These are phyloP conservation scores for Cyclura pinguis DNA, from an alignment of 2,797 vertebrate species.

Conservation along the genomic window DNA sequence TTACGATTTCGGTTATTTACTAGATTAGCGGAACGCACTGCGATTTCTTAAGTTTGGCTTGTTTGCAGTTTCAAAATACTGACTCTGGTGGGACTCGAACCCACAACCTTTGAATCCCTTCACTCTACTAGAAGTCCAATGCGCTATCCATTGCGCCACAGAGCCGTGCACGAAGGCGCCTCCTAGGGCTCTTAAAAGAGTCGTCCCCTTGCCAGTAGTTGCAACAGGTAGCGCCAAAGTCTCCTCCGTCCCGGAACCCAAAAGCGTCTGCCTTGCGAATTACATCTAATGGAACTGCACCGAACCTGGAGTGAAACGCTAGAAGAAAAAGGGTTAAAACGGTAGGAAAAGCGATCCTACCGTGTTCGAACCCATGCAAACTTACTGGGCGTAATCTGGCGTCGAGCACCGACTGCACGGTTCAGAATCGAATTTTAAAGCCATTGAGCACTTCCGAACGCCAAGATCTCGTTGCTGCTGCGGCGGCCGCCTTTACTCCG, in stretches of 20 bases:
- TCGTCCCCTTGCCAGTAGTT: neutral
- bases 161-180: accelerated
- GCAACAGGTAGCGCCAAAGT: neutral
- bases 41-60: neutral
- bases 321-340: neutral
- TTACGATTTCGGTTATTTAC: neutral
- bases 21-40: neutral
- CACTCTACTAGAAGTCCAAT: neutral
- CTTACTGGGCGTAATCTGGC: too few relatives aligned
- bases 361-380: neutral
- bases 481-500: neutral
- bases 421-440: too few relatives aligned
- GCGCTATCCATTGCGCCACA: conserved; percentile 31
- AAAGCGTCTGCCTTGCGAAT: too few relatives aligned
- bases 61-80: neutral
- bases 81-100: conserved; percentile 30
- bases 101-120: conserved; percentile 10
- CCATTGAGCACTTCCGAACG: too few relatives aligned
- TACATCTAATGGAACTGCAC: neutral
- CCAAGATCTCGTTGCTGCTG: too few relatives aligned
- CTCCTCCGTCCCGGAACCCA: too few relatives aligned
- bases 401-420: too few relatives aligned
- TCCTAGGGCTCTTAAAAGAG: too few relatives aligned
- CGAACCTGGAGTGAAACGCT: neutral
- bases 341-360: neutral